Evolutionary conservation across 1,140 invertebrate genomes (phyloP), one percentile per base, ranked within the genome.

Genomic region (Drosophila virilis): DNA sequence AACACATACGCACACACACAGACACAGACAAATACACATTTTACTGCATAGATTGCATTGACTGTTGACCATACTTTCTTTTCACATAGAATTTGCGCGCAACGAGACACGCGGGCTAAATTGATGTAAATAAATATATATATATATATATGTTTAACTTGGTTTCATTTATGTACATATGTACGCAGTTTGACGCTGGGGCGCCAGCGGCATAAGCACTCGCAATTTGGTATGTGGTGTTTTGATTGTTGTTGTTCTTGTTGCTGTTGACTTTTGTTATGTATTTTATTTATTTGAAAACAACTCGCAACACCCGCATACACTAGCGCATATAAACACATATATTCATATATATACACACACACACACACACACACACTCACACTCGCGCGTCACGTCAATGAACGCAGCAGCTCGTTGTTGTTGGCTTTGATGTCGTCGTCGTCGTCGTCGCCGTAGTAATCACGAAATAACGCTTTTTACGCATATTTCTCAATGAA

Each of bases 341-440:
- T 54, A 65, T 75, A 50, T 58, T 46, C 73, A 37, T 50, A 38
- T 57, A 67, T 69, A 66, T 50, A 60, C 43, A 22, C 22, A 37
- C 55, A 38, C 52, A 67, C 74, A 66, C 54, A 60, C 43, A 22
- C 22, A 22, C 22, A 65, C 58, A 83, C 81, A 77, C 61, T 61
- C 69, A 77, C 83, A 66, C 83, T 74, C 79, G 66, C 83, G 84
- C 83, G 83, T 86, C 83, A 86, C 83, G 83, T 86, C 83, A 86
- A 86, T 86, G 83, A 86, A 86, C 83, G 83, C 84, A 83, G 82
- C 81, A 85, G 82, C 78, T 70, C 76, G 74, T 66, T 67, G 83
- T 82, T 82, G 82, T 78, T 65, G 76, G 48, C 59, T 62, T 79
- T 74, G 82, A 60, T 79, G 77, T 74, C 62, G 70, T 58, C 73